These are phyloP conservation scores for Drosophila anomelani DNA, from an alignment of 2,888 invertebrate species.

Conservation along the genomic window DNA sequence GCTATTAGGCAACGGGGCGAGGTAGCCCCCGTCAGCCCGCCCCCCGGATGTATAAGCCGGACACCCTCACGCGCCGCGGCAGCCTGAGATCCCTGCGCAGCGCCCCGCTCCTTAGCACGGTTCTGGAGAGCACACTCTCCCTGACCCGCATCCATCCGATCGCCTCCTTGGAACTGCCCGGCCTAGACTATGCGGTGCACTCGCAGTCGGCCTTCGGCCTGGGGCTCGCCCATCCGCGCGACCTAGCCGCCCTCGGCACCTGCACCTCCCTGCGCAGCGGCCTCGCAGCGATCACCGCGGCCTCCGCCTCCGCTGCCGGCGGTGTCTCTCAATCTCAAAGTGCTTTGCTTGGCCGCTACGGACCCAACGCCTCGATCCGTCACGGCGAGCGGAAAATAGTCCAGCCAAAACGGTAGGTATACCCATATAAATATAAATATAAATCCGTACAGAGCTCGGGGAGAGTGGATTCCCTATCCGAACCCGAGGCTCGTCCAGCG, in stretches of 20 bases:
- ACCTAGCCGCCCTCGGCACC: constrained; percentile 58
- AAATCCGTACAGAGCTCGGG: not conserved
- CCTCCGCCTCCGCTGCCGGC: constrained; percentile 64
- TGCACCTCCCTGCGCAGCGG: constrained; percentile 79
- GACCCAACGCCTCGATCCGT: constrained; percentile 80
- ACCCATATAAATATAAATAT: too few relatives aligned
- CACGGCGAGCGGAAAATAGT: constrained; percentile 82
- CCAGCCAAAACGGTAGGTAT: constrained; percentile 84
- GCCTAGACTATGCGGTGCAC: constrained; percentile 83
- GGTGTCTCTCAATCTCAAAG: constrained; percentile 73
- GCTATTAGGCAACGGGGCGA: constrained; percentile 9
- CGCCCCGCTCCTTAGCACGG: constrained; percentile 85
- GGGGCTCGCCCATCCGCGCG: constrained; percentile 76
- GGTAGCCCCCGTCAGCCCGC: not conserved
- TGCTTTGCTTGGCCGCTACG: constrained; percentile 77
- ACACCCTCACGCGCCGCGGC: constrained; percentile 84
- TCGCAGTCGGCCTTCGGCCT: constrained; percentile 76
- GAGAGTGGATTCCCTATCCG: not conserved
- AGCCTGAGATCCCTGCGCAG: constrained; percentile 85
- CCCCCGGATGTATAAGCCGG: constrained; percentile 84
- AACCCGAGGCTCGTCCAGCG: too few relatives aligned
- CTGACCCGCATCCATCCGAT: constrained; percentile 85
- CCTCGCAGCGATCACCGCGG: constrained; percentile 78
- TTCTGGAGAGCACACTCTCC: constrained; percentile 84
- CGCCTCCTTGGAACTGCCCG: constrained; percentile 84